Percentiles rank a stretch among this genome's conserved stretches.
Evolutionary conservation across 35 echinoderm and acorn worm genomes (phyloP).

Genomic region (Acanthaster planci): DNA sequence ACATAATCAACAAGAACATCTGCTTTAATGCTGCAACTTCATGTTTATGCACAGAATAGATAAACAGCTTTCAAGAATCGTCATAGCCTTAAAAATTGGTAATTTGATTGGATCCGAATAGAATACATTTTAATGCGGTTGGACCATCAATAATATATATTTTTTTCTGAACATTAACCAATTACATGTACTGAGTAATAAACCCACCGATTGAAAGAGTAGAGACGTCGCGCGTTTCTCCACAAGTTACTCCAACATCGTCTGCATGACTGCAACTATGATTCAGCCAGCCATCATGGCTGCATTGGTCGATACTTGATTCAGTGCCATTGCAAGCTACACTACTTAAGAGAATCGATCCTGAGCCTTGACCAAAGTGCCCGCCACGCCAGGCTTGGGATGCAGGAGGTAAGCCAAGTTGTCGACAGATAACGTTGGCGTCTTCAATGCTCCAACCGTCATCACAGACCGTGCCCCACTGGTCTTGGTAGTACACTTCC

Average conservation of each 20-base stretch:
- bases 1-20: too few relatives aligned
- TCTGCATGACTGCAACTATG: slow-evolving; percentile 8
- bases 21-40: too few relatives aligned
- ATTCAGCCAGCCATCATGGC: background rate
- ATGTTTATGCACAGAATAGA: too few relatives aligned
- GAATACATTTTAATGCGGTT: too few relatives aligned
- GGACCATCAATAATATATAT: too few relatives aligned
- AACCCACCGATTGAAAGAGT: too few relatives aligned
- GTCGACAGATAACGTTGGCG: slow-evolving; percentile 36
- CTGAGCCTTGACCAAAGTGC: slow-evolving; percentile 14
- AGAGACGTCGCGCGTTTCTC: background rate
- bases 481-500: slow-evolving; percentile 2
- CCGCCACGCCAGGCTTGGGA: background rate
- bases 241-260: background rate
- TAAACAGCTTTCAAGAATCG: too few relatives aligned
- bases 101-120: too few relatives aligned
- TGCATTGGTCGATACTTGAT: background rate
- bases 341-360: slow-evolving; percentile 28
- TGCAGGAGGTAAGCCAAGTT: slow-evolving; percentile 20
- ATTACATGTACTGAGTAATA: too few relatives aligned
- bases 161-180: too few relatives aligned
- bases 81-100: too few relatives aligned
- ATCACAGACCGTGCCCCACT: slow-evolving; percentile 46
- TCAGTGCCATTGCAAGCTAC: slow-evolving; percentile 16
- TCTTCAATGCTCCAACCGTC: slow-evolving; percentile 36